These are phyloP conservation scores for Calliopsis andreniformis DNA, from an alignment of 1,140 invertebrate genomes.

Conservation along the genomic window DNA sequence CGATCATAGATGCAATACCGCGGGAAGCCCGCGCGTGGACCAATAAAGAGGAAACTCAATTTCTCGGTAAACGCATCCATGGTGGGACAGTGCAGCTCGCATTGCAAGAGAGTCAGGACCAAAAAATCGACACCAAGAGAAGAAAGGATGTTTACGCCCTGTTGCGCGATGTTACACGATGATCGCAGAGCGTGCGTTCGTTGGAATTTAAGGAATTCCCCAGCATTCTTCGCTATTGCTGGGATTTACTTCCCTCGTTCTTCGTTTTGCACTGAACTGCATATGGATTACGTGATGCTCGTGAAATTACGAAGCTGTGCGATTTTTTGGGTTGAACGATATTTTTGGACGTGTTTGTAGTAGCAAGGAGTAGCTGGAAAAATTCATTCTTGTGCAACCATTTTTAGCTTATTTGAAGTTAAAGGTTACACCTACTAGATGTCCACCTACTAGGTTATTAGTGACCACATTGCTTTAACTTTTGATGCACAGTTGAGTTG, in stretches of 20 bases:
- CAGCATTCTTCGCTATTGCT: background rate
- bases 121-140: background rate
- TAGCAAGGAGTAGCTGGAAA: background rate
- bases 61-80: background rate
- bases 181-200: background rate
- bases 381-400: no score
- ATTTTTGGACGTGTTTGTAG: no score
- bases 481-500: no score
- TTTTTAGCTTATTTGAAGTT: no score
- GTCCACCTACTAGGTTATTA: no score
- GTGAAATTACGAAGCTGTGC: no score
- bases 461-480: no score
- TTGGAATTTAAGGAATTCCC: background rate
- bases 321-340: no score
- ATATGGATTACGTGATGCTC: background rate
- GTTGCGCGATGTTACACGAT: background rate
- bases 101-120: background rate
- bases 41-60: constrained; percentile 20
- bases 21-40: constrained; percentile 8
- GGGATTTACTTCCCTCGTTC: background rate
- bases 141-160: background rate
- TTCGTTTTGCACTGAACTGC: background rate
- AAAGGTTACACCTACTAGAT: no score
- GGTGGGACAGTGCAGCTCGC: background rate
- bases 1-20: constrained; percentile 21